Percentiles rank a stretch among this genome's conserved stretches.
phyloP scores from a whole-genome alignment of 2,888 invertebrate genomes.

The Scelioninae gen. 1 region DNA sequence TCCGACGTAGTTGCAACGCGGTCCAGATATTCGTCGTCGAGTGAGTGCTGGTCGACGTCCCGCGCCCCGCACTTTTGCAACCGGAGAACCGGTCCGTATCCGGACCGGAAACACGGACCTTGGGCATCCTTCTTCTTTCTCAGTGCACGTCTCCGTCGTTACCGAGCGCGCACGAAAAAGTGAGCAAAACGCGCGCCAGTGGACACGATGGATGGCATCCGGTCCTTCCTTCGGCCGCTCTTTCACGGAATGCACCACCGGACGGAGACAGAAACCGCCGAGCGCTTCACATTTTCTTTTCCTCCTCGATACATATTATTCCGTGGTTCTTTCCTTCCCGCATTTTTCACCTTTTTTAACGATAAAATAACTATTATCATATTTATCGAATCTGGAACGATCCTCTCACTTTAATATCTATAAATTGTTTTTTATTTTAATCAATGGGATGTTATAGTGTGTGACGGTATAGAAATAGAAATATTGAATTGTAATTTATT shows the following conservation, averaged over 20 bases:
- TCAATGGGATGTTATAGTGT: too few relatives aligned
- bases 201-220: constrained; percentile 83
- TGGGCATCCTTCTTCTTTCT: constrained; percentile 75
- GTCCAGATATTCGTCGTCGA: too few relatives aligned
- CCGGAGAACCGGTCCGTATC: constrained; percentile 83
- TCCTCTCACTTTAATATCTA: too few relatives aligned
- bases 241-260: constrained; percentile 76
- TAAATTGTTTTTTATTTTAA: too few relatives aligned
- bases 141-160: constrained; percentile 69
- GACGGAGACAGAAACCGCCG: constrained; percentile 49
- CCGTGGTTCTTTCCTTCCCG: constrained; percentile 25
- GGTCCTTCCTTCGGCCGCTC: constrained; percentile 75
- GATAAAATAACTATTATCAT: constrained; percentile 23
- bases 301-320: constrained; percentile 30
- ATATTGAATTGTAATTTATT: too few relatives aligned
- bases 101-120: constrained; percentile 83
- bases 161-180: constrained; percentile 73
- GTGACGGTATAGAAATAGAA: too few relatives aligned
- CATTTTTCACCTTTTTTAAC: neutral
- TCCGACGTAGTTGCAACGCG: too few relatives aligned
- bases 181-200: constrained; percentile 76
- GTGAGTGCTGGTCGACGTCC: too few relatives aligned
- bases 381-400: constrained; percentile 36
- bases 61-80: constrained; percentile 43
- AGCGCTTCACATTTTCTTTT: constrained; percentile 44